Percentiles rank a stretch among this genome's conserved stretches.
These are phyloP conservation scores for Astyanax mexicanus DNA, from an alignment of 2,797 vertebrate genomes.

Conservation along the genomic window DNA sequence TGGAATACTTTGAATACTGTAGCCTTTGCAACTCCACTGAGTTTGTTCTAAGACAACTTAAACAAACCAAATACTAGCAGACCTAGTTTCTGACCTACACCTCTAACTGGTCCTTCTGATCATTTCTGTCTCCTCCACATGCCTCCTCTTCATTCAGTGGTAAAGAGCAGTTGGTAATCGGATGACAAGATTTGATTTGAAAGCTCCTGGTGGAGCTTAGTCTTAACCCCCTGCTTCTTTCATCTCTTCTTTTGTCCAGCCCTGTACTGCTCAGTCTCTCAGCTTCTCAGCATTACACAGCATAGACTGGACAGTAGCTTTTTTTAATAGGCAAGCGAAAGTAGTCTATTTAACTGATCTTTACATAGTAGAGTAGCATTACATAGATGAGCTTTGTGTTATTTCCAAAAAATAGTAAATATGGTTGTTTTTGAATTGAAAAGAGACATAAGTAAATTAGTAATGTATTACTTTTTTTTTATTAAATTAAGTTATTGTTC, in stretches of 20 bases:
- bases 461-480: no score
- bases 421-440: no score
- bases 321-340: background rate
- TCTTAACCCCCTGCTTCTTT: conserved; percentile 8
- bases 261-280: background rate
- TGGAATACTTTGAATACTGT: background rate
- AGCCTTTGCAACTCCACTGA: background rate
- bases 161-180: conserved; percentile 76
- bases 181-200: conserved; percentile 78
- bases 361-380: background rate
- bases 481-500: no score
- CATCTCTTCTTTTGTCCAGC: background rate
- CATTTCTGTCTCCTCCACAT: conserved; percentile 9
- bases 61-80: background rate
- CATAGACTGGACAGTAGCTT: background rate
- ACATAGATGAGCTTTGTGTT: no score
- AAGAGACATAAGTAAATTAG: no score
- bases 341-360: no score
- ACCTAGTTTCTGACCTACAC: background rate
- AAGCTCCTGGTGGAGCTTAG: conserved; percentile 70
- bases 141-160: conserved; percentile 65
- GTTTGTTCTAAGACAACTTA: background rate
- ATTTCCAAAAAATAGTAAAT: no score
- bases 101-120: background rate
- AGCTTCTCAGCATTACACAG: background rate